These are phyloP conservation scores for Callocephalon fimbriatum DNA, from an alignment of 2,113 vertebrate species.

Conservation along the genomic window DNA sequence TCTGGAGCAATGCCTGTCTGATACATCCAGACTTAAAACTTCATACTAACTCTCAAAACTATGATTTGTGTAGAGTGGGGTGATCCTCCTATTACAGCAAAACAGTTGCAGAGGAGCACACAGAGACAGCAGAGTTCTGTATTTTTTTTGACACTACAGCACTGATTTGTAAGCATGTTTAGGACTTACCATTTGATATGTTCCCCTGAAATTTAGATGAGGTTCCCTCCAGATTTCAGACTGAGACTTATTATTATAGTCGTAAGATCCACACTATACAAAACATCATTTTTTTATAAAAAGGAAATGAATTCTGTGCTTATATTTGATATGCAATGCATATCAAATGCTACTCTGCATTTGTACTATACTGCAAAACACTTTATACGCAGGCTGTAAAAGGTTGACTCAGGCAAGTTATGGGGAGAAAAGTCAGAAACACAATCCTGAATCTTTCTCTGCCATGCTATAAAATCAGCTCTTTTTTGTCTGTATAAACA, in stretches of 20 bases:
- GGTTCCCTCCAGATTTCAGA: not conserved
- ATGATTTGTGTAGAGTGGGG: not conserved
- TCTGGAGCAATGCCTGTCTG: not conserved
- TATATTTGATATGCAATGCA: not conserved
- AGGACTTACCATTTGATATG: not conserved
- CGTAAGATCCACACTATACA: not conserved
- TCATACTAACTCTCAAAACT: not conserved
- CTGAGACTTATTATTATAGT: not conserved
- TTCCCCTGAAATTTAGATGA: not conserved
- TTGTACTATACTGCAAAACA: not conserved
- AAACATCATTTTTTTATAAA: not conserved
- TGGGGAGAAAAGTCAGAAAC: slow-evolving; percentile 39
- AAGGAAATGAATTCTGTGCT: not conserved
- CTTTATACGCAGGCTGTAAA: not conserved
- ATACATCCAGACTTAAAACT: not conserved
- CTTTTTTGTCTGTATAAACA: slow-evolving; percentile 64
- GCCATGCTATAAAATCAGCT: slow-evolving; percentile 27
- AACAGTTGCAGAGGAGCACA: not conserved
- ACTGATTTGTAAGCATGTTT: not conserved
- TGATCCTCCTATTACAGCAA: not conserved
- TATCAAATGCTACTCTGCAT: not conserved
- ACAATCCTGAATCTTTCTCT: slow-evolving; percentile 48
- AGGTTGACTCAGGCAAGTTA: not conserved
- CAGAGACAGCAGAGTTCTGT: not conserved
- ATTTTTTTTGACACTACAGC: not conserved